A percentile compares a stretch with the other conserved stretches of the same genome.
phyloP scores from a whole-genome alignment of 2,113 vertebrate genomes.

The Cacatua alba region DNA sequence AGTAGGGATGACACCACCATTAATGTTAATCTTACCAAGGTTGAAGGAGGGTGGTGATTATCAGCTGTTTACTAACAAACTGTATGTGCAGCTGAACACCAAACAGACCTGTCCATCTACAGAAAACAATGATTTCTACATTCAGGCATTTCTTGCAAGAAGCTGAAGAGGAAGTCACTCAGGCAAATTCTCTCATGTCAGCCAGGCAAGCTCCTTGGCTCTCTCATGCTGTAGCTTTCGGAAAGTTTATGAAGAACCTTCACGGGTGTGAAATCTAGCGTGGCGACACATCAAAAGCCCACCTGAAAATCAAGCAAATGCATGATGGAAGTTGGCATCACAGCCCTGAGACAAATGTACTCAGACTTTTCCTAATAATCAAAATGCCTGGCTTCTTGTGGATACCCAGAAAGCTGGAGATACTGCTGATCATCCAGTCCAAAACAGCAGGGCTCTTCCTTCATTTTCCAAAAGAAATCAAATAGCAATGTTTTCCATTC shows the following conservation, averaged over 20 bases:
- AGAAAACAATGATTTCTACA: not conserved
- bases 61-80: not conserved
- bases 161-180: not conserved
- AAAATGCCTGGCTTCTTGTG: not conserved
- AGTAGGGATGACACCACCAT: not conserved
- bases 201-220: not conserved
- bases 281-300: not conserved
- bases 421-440: not conserved
- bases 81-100: not conserved
- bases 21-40: not conserved
- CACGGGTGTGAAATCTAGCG: not conserved
- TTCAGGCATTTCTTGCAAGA: not conserved
- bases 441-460: not conserved
- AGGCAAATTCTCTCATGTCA: not conserved
- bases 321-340: not conserved
- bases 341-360: not conserved
- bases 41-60: not conserved
- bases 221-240: not conserved
- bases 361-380: not conserved
- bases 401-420: not conserved
- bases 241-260: not conserved
- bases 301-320: not conserved
- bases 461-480: not conserved
- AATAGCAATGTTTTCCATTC: not conserved
- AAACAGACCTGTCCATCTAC: not conserved